Evolutionary conservation across 2,888 invertebrate genomes (phyloP).

Genomic region (Leucozona laternaria): DNA sequence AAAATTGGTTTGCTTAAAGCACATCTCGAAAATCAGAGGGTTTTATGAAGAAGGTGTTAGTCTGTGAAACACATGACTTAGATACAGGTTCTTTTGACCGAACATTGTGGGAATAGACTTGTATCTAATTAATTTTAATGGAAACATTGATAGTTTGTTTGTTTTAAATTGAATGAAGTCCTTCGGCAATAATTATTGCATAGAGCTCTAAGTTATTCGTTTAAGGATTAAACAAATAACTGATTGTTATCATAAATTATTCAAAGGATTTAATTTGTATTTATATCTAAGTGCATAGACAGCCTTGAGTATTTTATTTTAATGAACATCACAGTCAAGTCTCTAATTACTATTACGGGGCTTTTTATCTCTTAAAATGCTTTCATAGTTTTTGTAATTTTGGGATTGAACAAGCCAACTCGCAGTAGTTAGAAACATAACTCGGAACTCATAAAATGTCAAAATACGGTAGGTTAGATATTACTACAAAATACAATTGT

Average conservation of each 20-base stretch:
- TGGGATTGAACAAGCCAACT: no score
- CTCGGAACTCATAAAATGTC: no score
- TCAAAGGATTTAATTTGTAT: not conserved
- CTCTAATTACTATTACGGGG: no score
- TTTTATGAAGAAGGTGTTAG: slow-evolving; percentile 35
- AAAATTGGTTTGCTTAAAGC: slow-evolving; percentile 70
- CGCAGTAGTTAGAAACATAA: no score
- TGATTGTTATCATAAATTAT: not conserved
- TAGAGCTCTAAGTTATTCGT: not conserved
- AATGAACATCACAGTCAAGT: no score
- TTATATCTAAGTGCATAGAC: not conserved
- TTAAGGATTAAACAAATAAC: not conserved
- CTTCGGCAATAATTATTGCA: not conserved
- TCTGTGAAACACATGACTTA: slow-evolving; percentile 33
- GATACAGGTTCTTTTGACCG: not conserved
- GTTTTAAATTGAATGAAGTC: not conserved
- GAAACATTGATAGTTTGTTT: slow-evolving; percentile 5
- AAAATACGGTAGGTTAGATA: no score
- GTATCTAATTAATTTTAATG: slow-evolving; percentile 3
- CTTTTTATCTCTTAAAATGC: no score
- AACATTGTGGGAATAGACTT: not conserved
- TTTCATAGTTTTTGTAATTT: no score
- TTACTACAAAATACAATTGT: no score
- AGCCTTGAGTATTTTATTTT: not conserved
- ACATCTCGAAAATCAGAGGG: slow-evolving; percentile 27